Conservation (phyloP, 2,797 vertebrate species). For the Diplodus sargus region DNA sequence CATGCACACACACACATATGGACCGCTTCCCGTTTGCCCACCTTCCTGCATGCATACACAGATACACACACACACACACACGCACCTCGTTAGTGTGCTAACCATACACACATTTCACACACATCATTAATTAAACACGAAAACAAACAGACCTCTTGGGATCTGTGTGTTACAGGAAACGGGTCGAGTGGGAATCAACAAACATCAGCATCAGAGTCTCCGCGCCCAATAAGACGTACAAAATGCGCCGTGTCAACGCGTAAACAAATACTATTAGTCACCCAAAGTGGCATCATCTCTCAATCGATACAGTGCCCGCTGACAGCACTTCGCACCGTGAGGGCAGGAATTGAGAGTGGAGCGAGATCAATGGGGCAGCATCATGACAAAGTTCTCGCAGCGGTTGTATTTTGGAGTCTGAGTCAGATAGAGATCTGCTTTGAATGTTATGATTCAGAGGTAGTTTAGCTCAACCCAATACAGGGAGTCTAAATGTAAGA, state of each 20-base stretch:
- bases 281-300: conserved; percentile 11
- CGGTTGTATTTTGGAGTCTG: conserved; percentile 34
- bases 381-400: background rate
- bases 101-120: background rate
- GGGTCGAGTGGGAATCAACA: conserved; percentile 17
- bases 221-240: conserved; percentile 10
- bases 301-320: background rate
- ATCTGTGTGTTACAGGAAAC: conserved; percentile 12
- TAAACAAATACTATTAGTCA: conserved; percentile 12
- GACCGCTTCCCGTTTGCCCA: conserved; percentile 12
- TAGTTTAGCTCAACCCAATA: conserved; percentile 7
- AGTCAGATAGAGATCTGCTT: background rate
- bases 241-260: conserved; percentile 14
- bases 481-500: conserved; percentile 33
- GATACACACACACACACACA: background rate
- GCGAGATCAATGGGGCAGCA: conserved; percentile 15
- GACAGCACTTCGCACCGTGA: conserved; percentile 22
- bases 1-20: conserved; percentile 2
- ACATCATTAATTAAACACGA: conserved; percentile 25
- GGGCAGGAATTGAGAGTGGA: conserved; percentile 7
- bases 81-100: background rate
- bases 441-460: conserved; percentile 32
- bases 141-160: conserved; percentile 26
- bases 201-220: background rate
- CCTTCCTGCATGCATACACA: conserved; percentile 4